Evolutionary conservation across 2,113 vertebrate species (phyloP), one percentile per base, ranked within the genome.

Genomic region (Dermatemys mawii): DNA sequence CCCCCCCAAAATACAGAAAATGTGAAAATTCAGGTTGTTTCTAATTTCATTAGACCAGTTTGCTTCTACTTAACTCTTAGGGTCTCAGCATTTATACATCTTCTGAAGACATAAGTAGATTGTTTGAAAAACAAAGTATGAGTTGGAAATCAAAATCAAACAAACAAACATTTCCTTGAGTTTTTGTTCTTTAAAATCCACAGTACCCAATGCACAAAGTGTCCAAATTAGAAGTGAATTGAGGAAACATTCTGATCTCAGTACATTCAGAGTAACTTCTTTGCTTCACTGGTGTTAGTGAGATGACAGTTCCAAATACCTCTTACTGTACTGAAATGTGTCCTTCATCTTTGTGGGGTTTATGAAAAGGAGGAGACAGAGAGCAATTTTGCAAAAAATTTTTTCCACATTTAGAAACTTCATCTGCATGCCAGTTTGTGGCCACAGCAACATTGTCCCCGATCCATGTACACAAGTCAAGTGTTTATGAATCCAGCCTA

Each of bases 341-440:
- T 76, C 24, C 21, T 27, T 70, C 35, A 22, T 70, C n/a, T 70
- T 87, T 11, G 4, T 26, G 54, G 38, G 76, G 55, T 35, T 24
- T 49, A 51, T 14, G 8, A 1, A 13, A 0, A 60, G 12, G 21
- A 41, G 81, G 76, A 90, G n/a, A 38, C 19, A 70, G 29, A 87
- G 29, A 7, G 16, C 22, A 17, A 29, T 86, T 78, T 85, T 54
- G 81, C 88, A 87, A 41, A 49, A 3, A 49, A 0, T 0, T 0
- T 0, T 53, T 81, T 93, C 92, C 63, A 10, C 54, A 85, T 26
- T n/a, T 35, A 60, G 88, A 93, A 32, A 27, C 19, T 29, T 21
- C 32, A 7, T 63, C 90, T 51, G 81, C 24, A 41, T 9, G n/a
- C 8, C 41, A 2, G 51, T 8, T 12, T 46, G 46, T 82, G 89